Base-by-base conservation (phyloP, 1,140 invertebrate genomes). In the Stegodyphus dumicola region DNA sequence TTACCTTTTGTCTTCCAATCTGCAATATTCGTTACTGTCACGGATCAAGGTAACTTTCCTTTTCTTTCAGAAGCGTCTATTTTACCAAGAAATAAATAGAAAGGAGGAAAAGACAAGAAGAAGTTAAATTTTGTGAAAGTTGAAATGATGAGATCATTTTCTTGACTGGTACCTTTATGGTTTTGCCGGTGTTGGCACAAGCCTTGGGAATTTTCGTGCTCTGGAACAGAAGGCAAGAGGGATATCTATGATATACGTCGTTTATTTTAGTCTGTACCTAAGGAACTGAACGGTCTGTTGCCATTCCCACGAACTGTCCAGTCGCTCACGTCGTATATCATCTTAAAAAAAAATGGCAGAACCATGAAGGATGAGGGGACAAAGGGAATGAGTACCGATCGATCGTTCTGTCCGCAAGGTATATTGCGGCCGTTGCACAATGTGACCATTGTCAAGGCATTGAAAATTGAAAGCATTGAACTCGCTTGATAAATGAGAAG, bases 291-390 rank as follows among this genome's bases (percentile, higher is more conserved):
- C 17, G 51, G 49, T 67, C 54, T 77, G 76, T 49, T 49, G 7
- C 15, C 48, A 15, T 77, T 77, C 76, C 76, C 76, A 77, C 76
- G 76, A 53, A 67, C 76, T 77, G 76, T 56, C 76, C 76, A 67
- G 6, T 53, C n/a, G 54, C 48, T 51, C 33, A 13, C 73, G 49
- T 67, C 76, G 64, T 77, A 77, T 33, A 77, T 77, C 76, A 77
- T 77, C 64, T 66, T 67, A 33, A 66, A 53, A 49, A 9, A 75
- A 75, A 75, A 48, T 9, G 56, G 15, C 15, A 60, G 33, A 33
- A 33, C 33, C 9, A 5, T 9, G 56, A 53, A 77, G 51, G 64
- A 17, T 73, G 64, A 77, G 66, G 17, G 52, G 66, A 64, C 33
- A 33, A 33, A 52, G 54, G 56, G 56, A 18, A 56, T 54, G 54